These are phyloP conservation scores for Pachliopta kotzebuea DNA, from an alignment of 2,888 invertebrate genomes.

Conservation along the genomic window DNA sequence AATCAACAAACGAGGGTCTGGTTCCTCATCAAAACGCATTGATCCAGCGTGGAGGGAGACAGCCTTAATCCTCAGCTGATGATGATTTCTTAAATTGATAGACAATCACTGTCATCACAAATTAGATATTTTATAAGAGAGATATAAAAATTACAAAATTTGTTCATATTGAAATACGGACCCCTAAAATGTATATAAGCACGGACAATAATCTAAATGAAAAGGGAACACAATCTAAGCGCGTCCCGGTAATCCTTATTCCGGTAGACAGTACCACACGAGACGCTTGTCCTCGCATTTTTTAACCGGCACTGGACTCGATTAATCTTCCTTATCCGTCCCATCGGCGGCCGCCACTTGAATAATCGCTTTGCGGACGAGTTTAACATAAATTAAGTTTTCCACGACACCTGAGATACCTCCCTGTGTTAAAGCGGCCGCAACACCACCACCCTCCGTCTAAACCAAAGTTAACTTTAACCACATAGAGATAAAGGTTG, in stretches of 20 bases:
- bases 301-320: slow-evolving; percentile 51
- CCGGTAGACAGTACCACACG: slow-evolving; percentile 58
- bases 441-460: slow-evolving; percentile 32
- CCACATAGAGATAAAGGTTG: slow-evolving; percentile 25
- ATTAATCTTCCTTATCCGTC: slow-evolving; percentile 75
- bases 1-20: too few species aligned
- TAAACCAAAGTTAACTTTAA: slow-evolving; percentile 41
- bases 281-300: slow-evolving; percentile 62
- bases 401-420: slow-evolving; percentile 75
- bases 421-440: slow-evolving; percentile 57
- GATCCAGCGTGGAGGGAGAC: too few species aligned
- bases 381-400: slow-evolving; percentile 80
- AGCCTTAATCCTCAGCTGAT: too few species aligned
- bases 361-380: slow-evolving; percentile 74
- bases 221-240: slow-evolving; percentile 18
- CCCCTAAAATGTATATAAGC: neutral
- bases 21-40: too few species aligned
- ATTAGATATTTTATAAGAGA: too few species aligned
- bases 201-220: slow-evolving; percentile 14
- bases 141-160: too few species aligned
- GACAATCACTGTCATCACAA: too few species aligned
- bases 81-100: too few species aligned
- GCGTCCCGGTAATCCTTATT: slow-evolving; percentile 32
- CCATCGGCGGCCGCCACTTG: slow-evolving; percentile 67
- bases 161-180: too few species aligned